These are phyloP conservation scores for Meloe dianella DNA, from an alignment of 2,888 invertebrate genomes.

Conservation along the genomic window DNA sequence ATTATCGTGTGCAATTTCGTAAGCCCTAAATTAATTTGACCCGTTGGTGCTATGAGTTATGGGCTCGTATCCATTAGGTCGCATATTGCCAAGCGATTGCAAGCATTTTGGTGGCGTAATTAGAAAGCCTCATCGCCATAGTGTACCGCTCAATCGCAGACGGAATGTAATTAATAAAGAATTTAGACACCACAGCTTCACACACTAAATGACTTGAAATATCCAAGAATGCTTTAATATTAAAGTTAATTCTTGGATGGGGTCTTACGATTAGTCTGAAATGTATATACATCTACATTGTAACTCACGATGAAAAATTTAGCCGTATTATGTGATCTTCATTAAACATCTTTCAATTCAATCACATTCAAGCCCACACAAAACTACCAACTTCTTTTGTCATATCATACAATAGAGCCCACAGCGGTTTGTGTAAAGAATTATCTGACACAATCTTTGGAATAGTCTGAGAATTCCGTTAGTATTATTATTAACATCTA, in stretches of 20 bases:
- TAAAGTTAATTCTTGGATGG: slow-evolving; percentile 44
- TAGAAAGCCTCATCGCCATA: slow-evolving; percentile 49
- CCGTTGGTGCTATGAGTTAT: slow-evolving; percentile 55
- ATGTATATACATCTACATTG: neutral
- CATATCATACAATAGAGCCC: neutral
- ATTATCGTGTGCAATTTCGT: slow-evolving; percentile 45
- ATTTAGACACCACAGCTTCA: slow-evolving; percentile 50
- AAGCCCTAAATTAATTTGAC: slow-evolving; percentile 56
- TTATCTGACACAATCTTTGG: no score
- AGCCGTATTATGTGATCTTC: no score
- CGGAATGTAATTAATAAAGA: slow-evolving; percentile 57
- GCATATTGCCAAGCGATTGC: slow-evolving; percentile 58
- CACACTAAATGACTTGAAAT: slow-evolving; percentile 30
- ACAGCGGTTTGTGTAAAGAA: neutral
- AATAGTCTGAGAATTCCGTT: neutral
- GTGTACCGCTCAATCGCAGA: slow-evolving; percentile 40
- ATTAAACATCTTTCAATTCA: no score
- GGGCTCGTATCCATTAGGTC: slow-evolving; percentile 56
- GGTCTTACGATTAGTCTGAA: neutral
- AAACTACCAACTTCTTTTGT: neutral
- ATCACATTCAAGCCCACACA: neutral
- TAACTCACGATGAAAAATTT: neutral
- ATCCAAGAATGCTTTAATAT: slow-evolving; percentile 40
- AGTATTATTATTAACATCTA: neutral
- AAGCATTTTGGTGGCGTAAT: slow-evolving; percentile 54